A percentile compares a stretch with the other conserved stretches of the same genome.
These are phyloP conservation scores for Sesia apiformis DNA, from an alignment of 2,888 invertebrate species.

Conservation along the genomic window DNA sequence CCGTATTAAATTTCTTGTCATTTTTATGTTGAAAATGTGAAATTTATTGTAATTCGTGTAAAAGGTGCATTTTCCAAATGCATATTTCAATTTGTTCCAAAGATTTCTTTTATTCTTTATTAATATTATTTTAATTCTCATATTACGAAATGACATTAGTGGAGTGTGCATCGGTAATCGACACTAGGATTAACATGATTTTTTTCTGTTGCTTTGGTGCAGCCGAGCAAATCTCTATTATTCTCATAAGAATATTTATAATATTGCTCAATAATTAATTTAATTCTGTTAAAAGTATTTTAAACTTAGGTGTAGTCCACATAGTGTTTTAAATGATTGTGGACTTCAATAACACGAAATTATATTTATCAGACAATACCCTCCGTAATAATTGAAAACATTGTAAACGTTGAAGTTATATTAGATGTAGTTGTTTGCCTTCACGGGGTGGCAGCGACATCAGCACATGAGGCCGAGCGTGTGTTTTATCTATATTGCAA, in stretches of 20 bases:
- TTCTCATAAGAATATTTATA: slow-evolving; percentile 69
- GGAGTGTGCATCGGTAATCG: slow-evolving; percentile 70
- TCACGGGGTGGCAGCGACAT: slow-evolving; percentile 48
- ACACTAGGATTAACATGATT: slow-evolving; percentile 59
- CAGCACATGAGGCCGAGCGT: slow-evolving; percentile 26
- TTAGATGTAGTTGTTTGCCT: slow-evolving; percentile 70
- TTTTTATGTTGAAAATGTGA: slow-evolving; percentile 56
- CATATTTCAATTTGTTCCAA: slow-evolving; percentile 71
- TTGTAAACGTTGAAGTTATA: slow-evolving; percentile 58
- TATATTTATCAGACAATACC: slow-evolving; percentile 73
- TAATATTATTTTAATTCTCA: slow-evolving; percentile 40
- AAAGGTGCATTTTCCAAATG: slow-evolving; percentile 66
- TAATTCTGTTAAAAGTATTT: slow-evolving; percentile 70
- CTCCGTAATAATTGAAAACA: slow-evolving; percentile 62
- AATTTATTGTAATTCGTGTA: slow-evolving; percentile 50
- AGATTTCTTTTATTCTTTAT: slow-evolving; percentile 63
- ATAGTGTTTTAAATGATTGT: slow-evolving; percentile 49
- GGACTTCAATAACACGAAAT: slow-evolving; percentile 56
- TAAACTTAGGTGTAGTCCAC: slow-evolving; percentile 64
- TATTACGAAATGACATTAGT: slow-evolving; percentile 64
- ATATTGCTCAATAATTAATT: slow-evolving; percentile 67
- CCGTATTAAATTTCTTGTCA: slow-evolving; percentile 57
- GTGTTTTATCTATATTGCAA: not conserved
- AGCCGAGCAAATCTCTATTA: slow-evolving; percentile 73
- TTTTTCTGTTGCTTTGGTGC: slow-evolving; percentile 68